Base-by-base conservation (phyloP, 2,797 vertebrate species). In the Lates japonicus region DNA sequence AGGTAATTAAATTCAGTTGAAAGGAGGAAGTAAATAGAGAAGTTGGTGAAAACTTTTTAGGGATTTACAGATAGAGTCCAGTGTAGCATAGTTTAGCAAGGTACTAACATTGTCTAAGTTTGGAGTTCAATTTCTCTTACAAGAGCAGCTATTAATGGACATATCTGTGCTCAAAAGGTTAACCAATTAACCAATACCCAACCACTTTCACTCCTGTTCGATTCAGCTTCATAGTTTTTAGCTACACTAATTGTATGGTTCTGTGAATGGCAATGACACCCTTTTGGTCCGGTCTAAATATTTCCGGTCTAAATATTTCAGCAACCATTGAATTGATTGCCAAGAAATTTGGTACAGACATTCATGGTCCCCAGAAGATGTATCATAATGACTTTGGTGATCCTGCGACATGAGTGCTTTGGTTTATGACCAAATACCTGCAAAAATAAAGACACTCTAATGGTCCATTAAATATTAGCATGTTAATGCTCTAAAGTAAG, bases 1-100 rank as follows among this genome's bases (percentile, higher is more conserved):
- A 61, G 39, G 7, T 58, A 42, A 84, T 81, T 79, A 29, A 86
- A 72, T 78, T 71, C 11, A 49, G 39, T 4, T 17, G 20, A 60
- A 22, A 48, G n/a, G 19, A 14, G 11, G 19, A 72, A 58, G 55
- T 37, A 20, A 57, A 62, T 9, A 4, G 6, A 11, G 73, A 59
- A 6, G 17, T 13, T 61, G 48, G 20, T 25, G 48, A 76, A 52
- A 64, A 51, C 46, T 20, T 60, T 20, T 61, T 42, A 51, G 29
- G 8, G 4, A 13, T 70, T 74, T 70, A 54, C 25, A 66, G 25
- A 29, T 29, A 29, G 25, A 29, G 54, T 57, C 19, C 55, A 70
- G 46, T 51, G 54, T 58, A 46, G 25, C 59, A 35, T 25, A 42
- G 19, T 42, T 49, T 7, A 42, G 37, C 19, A 63, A 63, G 48